phyloP scores from a whole-genome alignment of 2,888 invertebrate genomes.

The Phengaris arion region DNA sequence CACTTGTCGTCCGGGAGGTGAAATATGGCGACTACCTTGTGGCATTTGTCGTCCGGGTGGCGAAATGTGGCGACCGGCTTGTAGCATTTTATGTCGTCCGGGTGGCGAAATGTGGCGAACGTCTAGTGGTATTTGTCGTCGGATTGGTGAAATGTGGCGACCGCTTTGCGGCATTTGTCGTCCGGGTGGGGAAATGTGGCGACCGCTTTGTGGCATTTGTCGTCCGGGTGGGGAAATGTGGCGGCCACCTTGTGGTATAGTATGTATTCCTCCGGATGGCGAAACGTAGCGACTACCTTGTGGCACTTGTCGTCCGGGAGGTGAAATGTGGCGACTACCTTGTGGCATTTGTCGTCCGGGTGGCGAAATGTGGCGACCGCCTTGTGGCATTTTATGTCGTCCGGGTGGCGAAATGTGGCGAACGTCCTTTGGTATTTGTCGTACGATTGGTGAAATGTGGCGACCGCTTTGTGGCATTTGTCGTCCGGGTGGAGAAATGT shows the following conservation, averaged over 20 bases:
- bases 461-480: neutral
- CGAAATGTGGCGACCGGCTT: neutral
- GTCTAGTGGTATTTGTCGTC: constrained; percentile 33
- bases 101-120: neutral
- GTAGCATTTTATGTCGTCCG: neutral
- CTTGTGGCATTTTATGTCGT: neutral
- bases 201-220: neutral
- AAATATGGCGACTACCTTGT: neutral
- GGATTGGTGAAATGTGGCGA: constrained; percentile 29
- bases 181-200: neutral
- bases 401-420: neutral
- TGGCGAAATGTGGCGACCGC: neutral
- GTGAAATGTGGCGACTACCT: neutral
- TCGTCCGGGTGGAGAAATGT: neutral
- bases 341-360: neutral
- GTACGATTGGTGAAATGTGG: constrained; percentile 32
- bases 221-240: neutral
- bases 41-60: neutral
- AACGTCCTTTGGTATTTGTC: constrained; percentile 31
- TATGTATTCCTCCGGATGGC: neutral
- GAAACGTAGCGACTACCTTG: neutral
- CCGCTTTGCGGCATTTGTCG: neutral
- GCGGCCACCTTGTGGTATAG: neutral
- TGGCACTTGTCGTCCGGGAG: neutral
- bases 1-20: neutral